Base-by-base conservation (phyloP, 2,797 vertebrate species). In the Aulostomus chinensis region DNA sequence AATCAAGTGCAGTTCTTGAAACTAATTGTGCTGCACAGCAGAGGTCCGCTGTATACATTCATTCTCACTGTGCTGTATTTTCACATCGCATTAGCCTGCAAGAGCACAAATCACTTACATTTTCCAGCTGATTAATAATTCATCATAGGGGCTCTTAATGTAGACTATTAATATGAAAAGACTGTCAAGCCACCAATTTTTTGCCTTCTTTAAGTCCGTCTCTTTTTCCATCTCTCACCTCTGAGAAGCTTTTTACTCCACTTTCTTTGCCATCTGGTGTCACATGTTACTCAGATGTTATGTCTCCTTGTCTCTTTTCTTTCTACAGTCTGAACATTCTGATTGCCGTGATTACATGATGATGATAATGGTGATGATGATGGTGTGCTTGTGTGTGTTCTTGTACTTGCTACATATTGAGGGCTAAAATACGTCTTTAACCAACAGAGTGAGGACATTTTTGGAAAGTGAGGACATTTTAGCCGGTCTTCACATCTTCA, bases 71-170 rank as follows among this genome's bases (percentile, higher is more conserved):
- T 56, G 38, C 50, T 73, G 67, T 61, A 58, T 43, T 54, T n/a
- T 68, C 54, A 59, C 42, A 58, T 63, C 75, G 58, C 58, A 83
- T 78, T 69, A 76, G 61, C 51, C 68, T 39, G 53, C 58, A 40
- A 47, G 41, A 78, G 55, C 64, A 58, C 49, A 83, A 70, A 85
- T 78, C 35, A 15, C 58, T 76, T n/a, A 73, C 29, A 80, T 76
- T 81, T 86, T 82, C 49, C 48, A 37, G 43, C 22, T 33, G 38
- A 78, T 88, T 38, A 87, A 88, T 86, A 72, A 90, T 90, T 90
- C 60, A 90, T 81, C 62, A 76, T 11, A 62, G 49, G 39, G 45
- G 58, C 73, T 85, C 65, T 74, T 83, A 86, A 85, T 86, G 81
- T 70, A 36, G 63, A 70, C 41, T 73, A 84, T 86, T 83, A 86